Evolutionary conservation across 2,888 invertebrate species (phyloP), one percentile per base, ranked within the genome.

Genomic region (Gasteruption jaculator): DNA sequence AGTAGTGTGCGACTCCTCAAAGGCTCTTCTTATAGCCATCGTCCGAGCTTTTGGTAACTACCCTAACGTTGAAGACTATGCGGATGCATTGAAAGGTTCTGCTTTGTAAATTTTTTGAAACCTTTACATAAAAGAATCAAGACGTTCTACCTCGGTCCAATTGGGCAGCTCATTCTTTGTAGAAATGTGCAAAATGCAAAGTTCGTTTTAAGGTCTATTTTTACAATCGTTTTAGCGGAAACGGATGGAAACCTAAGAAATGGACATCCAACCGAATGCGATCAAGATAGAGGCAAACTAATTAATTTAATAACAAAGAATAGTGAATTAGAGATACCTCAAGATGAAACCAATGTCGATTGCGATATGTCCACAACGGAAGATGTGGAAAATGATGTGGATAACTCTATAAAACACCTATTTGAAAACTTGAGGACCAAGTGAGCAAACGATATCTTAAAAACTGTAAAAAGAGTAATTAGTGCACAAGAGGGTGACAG

Each of bases 1-100:
- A 41, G 41, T 51, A 4, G 45, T 50, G 8, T 38, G 22, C 1
- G 54, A 57, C 34, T 25, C 33, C 1, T 50, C 51, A 1, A 41
- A 33, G 26, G 56, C 54, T 12, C 27, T 54, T 2, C 27, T 49
- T 7, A 47, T 33, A 10, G 50, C 54, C n/a, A 27, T 41, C 3
- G 34, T 49, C 6, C 19, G 49, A 12, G 24, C 33, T 6, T 54
- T 47, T 38, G 46, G 51, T 8, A 22, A 27, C 4, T 33, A 38
- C 24, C 22, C 29, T 18, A 47, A 40, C 4, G 33, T 52, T 8
- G 46, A 50, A 35, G 41, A 47, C 20, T 52, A 53, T 44, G 41
- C 37, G 1, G 43, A 52, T 24, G 45, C 7, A 41, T 50, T 5
- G 52, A 52, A 14, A 45, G 49, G 1, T 49, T 50, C 7, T 50